phyloP scores from a whole-genome alignment of 2,797 vertebrate species.

The Buceros bicornis region DNA sequence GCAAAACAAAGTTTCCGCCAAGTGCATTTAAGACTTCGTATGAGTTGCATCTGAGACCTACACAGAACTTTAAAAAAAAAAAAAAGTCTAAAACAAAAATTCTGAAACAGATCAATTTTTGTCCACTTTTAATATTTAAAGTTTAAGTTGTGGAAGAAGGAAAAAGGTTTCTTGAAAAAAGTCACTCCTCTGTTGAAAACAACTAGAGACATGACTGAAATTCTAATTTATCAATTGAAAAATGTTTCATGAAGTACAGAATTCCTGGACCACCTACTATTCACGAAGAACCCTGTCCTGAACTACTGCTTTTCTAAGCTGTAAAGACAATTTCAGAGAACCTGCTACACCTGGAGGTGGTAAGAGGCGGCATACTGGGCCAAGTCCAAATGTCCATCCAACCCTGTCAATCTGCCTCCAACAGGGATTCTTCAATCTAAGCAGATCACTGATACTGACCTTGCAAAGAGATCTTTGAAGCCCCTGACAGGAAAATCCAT shows the following conservation, averaged over 20 bases:
- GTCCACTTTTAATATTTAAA: not conserved
- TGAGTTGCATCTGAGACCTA: not conserved
- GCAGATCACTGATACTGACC: not conserved
- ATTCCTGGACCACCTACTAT: not conserved
- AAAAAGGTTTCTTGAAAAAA: not conserved
- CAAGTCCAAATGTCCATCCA: not conserved
- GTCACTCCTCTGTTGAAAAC: not conserved
- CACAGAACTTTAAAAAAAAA: not conserved
- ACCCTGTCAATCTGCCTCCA: not conserved
- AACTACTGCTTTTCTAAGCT: not conserved
- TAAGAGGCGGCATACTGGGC: not conserved
- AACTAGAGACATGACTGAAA: not conserved
- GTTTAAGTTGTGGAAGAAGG: not conserved
- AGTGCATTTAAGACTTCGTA: not conserved
- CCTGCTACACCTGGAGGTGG: not conserved
- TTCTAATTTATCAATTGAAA: not conserved
- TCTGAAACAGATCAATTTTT: not conserved
- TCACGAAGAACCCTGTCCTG: not conserved
- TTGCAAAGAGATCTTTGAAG: not conserved
- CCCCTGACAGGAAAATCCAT: not conserved
- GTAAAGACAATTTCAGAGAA: not conserved
- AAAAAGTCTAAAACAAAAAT: not conserved
- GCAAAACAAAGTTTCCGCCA: not conserved
- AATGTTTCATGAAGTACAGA: not conserved
- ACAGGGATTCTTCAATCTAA: not conserved